Base-by-base conservation (phyloP, 2,113 vertebrate genomes). In the Strix aluco region DNA sequence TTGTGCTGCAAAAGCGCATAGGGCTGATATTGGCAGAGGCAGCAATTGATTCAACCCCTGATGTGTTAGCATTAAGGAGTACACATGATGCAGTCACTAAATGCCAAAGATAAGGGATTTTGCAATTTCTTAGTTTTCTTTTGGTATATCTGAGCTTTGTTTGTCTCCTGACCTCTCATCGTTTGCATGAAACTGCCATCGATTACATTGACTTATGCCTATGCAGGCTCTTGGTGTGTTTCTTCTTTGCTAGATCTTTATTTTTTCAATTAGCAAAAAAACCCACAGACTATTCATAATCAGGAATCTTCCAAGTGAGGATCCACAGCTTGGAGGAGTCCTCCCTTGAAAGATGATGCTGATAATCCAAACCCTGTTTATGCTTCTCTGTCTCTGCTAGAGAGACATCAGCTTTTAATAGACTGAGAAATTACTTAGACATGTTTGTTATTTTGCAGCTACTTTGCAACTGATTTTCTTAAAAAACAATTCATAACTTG, bases 401-500 rank as follows among this genome's bases (percentile, higher is more conserved):
- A 86, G 67, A 90, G 22, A 38, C 55, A 90, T 54, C 42, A 90
- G 63, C 38, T 85, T 91, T 95, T 91, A 96, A 90, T 73, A 94
- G 59, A 81, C n/a, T 57, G 38, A 78, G 47, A 96, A 90, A 88
- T 61, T 90, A 62, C 84, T 86, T 54, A 54, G 88, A 71, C 69
- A 20, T 86, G 86, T 93, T 93, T 94, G 87, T 92, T 97, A 86
- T 90, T 96, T 96, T 95, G 95, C 87, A 95, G 95, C 95, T 95
- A 91, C 86, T 84, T 90, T 66, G 61, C 61, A 81, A 95, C 80
- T 91, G 81, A 95, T 94, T 97, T 88, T 88, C 90, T 94, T 86
- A 88, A 74, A 75, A 92, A 95, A 62, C 47, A 81, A 92, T 90
- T 96, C 90, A 91, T 90, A 86, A 95, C 72, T 92, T 94, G 61